phyloP scores from a whole-genome alignment of 2,888 invertebrate species.

The Orchesella flavescens region DNA sequence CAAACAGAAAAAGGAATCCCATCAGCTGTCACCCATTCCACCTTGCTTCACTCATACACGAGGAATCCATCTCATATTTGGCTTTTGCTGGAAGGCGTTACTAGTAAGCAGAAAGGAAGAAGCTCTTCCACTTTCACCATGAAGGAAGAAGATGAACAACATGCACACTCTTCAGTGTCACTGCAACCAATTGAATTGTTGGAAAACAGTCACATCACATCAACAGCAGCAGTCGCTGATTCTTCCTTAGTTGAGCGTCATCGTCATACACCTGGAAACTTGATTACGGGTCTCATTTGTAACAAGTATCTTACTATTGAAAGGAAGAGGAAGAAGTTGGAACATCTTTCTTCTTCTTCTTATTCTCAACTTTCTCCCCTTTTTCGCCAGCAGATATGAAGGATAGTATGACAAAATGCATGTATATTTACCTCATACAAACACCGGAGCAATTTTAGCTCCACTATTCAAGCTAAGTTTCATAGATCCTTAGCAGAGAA shows the following conservation, averaged over 20 bases:
- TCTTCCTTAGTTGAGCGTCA: no score
- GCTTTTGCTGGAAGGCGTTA: conserved; percentile 13
- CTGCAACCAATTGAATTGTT: neutral
- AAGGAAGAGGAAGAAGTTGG: neutral
- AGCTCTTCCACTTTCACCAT: neutral
- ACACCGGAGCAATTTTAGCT: no score
- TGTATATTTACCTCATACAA: neutral
- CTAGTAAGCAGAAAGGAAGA: neutral
- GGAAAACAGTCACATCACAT: neutral
- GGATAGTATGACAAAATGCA: neutral
- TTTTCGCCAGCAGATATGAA: neutral
- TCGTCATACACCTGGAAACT: neutral
- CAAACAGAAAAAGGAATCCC: conserved; percentile 57
- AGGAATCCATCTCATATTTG: conserved; percentile 41
- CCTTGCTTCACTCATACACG: conserved; percentile 44
- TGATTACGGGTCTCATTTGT: neutral
- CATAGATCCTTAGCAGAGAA: neutral
- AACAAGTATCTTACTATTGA: neutral
- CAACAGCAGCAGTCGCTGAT: neutral
- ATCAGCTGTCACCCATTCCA: conserved; percentile 53
- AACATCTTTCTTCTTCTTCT: neutral
- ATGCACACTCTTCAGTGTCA: neutral
- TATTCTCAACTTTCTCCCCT: no score
- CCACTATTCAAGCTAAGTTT: no score
- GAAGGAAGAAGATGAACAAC: neutral